Base-by-base conservation (phyloP, 2,797 vertebrate genomes). In the Paguma larvata region DNA sequence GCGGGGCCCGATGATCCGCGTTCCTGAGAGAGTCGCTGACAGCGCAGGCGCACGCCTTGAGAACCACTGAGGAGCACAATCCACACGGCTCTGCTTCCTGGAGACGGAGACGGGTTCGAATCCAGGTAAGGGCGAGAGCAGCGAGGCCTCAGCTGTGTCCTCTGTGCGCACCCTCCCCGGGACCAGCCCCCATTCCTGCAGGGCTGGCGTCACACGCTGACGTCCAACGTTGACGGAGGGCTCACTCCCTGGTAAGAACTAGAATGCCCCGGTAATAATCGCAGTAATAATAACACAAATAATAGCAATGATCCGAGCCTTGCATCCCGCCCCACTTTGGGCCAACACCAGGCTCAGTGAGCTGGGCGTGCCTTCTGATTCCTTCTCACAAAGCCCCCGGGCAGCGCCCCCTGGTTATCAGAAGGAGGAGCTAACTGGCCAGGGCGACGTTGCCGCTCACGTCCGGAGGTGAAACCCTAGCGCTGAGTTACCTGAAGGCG, bases 321-420 rank as follows among this genome's bases (percentile, higher is more conserved):
- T 0, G 23, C 1, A 12, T 6, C 27, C 4, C 0, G 8, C 62
- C 0, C 34, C 0, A 0, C 25, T 6, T 15, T 4, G 79, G 23
- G 79, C 48, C 32, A 10, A 46, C 1, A 13, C 34, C 34, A 3
- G 2, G 2, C 10, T n/a, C 44, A 11, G 56, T 5, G 1, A 8
- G 38, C 3, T 1, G 13, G 1, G 6, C 9, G 23, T 27, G 2
- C 5, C 59, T 30, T 30, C 56, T 12, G 30, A 25, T 11, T 10
- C 27, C 3, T 21, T 16, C 18, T 21, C 32, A 1, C 23, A 1
- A 34, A 3, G 19, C 13, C 38, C 48, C 10, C 5, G 6, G 48
- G 46, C 0, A 16, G 48, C 1, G 11, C 3, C 8, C 38, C 46
- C 11, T 38, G 6, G 32, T 5, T 15, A 0, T 32, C 68, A 25